Evolutionary conservation across 2,888 invertebrate species (phyloP), one percentile per base, ranked within the genome.

Genomic region (Phyllotreta striolata): DNA sequence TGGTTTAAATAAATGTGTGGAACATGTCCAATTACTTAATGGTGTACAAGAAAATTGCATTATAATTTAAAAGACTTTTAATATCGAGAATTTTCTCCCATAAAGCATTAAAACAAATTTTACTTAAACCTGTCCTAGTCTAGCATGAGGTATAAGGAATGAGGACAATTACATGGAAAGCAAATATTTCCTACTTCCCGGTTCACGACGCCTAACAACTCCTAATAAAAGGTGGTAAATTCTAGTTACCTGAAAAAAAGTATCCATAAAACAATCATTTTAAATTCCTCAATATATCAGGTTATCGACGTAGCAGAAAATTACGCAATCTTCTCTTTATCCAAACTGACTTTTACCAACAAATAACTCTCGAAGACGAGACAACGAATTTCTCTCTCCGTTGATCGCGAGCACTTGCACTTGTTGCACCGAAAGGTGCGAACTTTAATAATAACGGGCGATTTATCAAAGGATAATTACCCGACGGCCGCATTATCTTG

Each of bases 301-400:
- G 12, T 35, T 49, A 49, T 34, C 49, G 49, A 49, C 49, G 49
- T 49, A 49, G 35, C 49, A 49, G 49, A 49, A 49, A 49, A 49
- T 49, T 49, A 49, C 49, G 49, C 35, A 47, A 47, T 47, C 24
- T 49, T 49, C 49, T 49, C 49, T 35, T 49, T 49, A 49, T 35
- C 49, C 35, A n/a, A 49, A 37, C 49, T 47, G 47, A 47, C 47
- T 13, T 47, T 14, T 6, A 14, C 4, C 13, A 8, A 47, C 8
- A 13, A 47, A 47, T 14, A 14, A 47, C 8, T 47, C 6, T 7
- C 24, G 24, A 47, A 47, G 24, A 13, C 47, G 10, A 47, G 44
- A 44, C 47, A 47, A 47, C 47, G 34, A 34, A 49, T 49, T 35
- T 49, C 49, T 49, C 49, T 49, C 49, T 49, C 49, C 35, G 49